A percentile compares a stretch with the other conserved stretches of the same genome.
Evolutionary conservation across 2,888 invertebrate genomes (phyloP).

Genomic region (Thysanoteuthis rhombus): DNA sequence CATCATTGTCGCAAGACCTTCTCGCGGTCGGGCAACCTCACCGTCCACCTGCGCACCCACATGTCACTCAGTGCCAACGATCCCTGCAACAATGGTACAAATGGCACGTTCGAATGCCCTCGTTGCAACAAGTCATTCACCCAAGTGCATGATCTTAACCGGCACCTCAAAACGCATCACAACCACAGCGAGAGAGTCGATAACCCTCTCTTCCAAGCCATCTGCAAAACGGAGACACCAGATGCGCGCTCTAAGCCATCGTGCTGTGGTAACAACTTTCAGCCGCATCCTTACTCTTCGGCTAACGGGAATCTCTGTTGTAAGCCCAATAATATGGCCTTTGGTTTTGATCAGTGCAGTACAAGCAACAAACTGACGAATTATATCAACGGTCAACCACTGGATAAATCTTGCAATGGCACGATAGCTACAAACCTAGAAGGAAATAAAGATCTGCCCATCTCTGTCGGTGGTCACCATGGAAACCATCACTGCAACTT

Average conservation of each 20-base stretch:
- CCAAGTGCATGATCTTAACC: constrained; percentile 22
- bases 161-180: constrained; percentile 21
- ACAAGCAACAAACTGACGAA: neutral
- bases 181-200: neutral
- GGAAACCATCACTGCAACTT: constrained; percentile 19
- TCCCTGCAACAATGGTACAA: neutral
- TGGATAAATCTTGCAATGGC: neutral
- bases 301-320: constrained; percentile 15
- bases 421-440: neutral
- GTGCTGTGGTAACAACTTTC: constrained; percentile 15
- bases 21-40: constrained; percentile 27
- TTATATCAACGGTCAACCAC: neutral
- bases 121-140: constrained; percentile 15
- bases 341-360: constrained; percentile 14
- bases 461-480: neutral
- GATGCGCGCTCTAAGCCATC: neutral
- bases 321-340: neutral
- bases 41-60: constrained; percentile 27
- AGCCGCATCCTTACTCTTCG: neutral
- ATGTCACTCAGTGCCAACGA: neutral
- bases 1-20: constrained; percentile 28
- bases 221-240: constrained; percentile 1
- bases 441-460: neutral
- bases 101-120: neutral
- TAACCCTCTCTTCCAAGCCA: neutral